phyloP scores from a whole-genome alignment of 1,140 invertebrate species.

The Polypedilum vanderplanki region DNA sequence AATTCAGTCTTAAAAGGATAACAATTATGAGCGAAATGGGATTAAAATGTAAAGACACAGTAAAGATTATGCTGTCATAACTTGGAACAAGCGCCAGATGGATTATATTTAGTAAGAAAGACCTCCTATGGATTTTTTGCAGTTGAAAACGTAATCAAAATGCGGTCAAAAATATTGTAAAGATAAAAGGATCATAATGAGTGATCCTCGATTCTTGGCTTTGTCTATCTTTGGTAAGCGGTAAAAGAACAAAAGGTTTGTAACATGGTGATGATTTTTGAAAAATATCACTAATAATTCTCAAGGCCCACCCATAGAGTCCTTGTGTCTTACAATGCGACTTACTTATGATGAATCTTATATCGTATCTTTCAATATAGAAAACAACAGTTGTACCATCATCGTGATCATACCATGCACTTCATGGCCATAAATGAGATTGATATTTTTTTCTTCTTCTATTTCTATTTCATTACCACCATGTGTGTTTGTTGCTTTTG shows the following conservation, averaged over 20 bases:
- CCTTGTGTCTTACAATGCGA: not conserved
- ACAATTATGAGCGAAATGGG: not conserved
- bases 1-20: not conserved
- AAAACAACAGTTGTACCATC: not conserved
- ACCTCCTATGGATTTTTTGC: constrained; percentile 22
- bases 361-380: not conserved
- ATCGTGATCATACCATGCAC: not conserved
- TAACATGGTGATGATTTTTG: not conserved
- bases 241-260: not conserved
- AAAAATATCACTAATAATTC: constrained; percentile 1
- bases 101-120: constrained; percentile 20
- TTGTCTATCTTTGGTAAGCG: not conserved
- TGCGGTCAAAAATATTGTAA: not conserved
- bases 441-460: not conserved
- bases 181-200: constrained; percentile 2
- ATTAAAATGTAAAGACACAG: not conserved
- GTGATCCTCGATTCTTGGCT: not conserved
- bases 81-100: not conserved
- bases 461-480: too few species aligned
- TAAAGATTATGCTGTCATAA: constrained; percentile 9
- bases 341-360: not conserved
- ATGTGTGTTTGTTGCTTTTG: not conserved
- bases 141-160: not conserved
- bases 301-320: constrained; percentile 12
- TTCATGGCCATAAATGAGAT: not conserved